Base-by-base conservation (phyloP, 2,797 vertebrate genomes). In the Spatula versicolor region DNA sequence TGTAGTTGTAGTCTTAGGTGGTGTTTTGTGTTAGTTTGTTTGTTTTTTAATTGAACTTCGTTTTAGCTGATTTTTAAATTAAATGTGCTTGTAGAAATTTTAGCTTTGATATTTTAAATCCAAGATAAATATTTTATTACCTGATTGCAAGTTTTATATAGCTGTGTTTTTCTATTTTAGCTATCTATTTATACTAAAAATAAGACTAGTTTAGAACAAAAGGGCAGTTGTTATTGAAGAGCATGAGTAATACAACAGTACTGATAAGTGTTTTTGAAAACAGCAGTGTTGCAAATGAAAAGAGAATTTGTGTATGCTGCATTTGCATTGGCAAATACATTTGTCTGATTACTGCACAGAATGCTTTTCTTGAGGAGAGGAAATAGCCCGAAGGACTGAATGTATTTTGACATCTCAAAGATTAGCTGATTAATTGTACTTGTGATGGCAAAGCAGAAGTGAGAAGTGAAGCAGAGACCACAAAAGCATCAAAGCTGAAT, bases 371-470 rank as follows among this genome's bases (percentile, higher is more conserved):
- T 73, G 72, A 91, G 4, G 1, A 82, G 83, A 85, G 89, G 90
- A 95, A 96, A 92, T 97, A 87, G 90, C 83, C 92, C 92, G 90
- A 93, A 96, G 94, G 71, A 73, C 81, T 9, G 5, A 97, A 93
- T 85, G 86, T 95, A 90, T 92, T 96, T 92, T 94, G 96, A 97
- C 95, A 76, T 90, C 92, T 97, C 19, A 37, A 95, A 96, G 92
- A 96, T 97, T 96, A 95, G 91, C 81, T 97, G 96, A 97, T 97
- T 96, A 97, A 97, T 98, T 97, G 93, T 95, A 96, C 72, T 97
- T 92, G 93, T 79, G 84, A 96, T 94, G 90, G 88, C 83, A 94
- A 94, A 79, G 71, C 82, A 95, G 72, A 93, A 96, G 84, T 90
- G 90, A 96, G 88, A 95, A 93, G 85, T 92, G 79, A 95, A 96